Conservation (phyloP, 2,113 vertebrate species). For the Eurypyga helias region DNA sequence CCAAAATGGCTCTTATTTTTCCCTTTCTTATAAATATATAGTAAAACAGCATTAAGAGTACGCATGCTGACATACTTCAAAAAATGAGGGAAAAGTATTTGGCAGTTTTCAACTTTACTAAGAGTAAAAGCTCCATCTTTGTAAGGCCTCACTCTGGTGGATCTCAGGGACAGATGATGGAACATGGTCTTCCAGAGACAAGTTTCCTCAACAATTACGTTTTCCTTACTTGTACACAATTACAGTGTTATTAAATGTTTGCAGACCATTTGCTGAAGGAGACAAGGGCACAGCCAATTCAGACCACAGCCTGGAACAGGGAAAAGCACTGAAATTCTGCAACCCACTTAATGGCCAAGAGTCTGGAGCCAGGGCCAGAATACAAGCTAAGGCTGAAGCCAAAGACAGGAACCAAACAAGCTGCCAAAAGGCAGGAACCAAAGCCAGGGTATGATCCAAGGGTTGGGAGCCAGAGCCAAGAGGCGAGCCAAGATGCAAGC, state of each 20-base stretch:
- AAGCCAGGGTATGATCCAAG: slow-evolving; percentile 12
- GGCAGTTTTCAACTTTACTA: not conserved
- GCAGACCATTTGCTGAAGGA: not conserved
- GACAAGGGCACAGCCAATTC: not conserved
- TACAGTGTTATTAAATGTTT: slow-evolving; percentile 16
- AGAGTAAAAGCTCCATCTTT: not conserved
- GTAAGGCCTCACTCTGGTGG: not conserved
- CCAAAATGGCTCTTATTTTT: not conserved
- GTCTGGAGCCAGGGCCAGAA: not conserved
- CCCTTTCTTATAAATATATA: not conserved
- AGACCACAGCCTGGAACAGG: not conserved
- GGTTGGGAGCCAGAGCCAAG: not conserved
- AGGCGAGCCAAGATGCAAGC: slow-evolving; percentile 1
- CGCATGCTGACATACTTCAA: accelerated
- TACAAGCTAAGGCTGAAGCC: not conserved
- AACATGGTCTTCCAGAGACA: not conserved
- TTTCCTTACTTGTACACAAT: not conserved
- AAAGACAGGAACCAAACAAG: not conserved
- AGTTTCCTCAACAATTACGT: not conserved
- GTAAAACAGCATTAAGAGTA: not conserved
- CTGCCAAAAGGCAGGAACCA: slow-evolving; percentile 6
- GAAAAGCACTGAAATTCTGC: slow-evolving; percentile 6
- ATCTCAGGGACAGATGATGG: not conserved
- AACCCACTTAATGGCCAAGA: not conserved
- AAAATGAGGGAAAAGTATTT: not conserved